A percentile compares a stretch with the other conserved stretches of the same genome.
phyloP scores from a whole-genome alignment of 1,140 invertebrate genomes.

The Whitmania pigra region DNA sequence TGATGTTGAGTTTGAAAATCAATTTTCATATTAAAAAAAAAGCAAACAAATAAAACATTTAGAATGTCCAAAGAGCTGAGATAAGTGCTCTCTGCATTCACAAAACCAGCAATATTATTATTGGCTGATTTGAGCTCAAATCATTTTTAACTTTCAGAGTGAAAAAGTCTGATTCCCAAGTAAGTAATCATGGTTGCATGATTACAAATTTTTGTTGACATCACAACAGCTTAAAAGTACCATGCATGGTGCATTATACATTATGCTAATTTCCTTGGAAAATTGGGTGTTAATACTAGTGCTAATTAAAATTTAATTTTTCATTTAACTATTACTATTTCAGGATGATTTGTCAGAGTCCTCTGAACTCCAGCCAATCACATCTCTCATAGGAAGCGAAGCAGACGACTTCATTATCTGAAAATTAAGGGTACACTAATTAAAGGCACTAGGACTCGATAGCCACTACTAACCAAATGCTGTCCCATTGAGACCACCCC shows the following conservation, averaged over 20 bases:
- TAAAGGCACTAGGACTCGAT: background rate
- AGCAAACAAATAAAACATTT: no score
- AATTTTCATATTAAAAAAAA: no score
- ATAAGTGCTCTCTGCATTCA: no score
- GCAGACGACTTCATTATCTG: slow-evolving; percentile 9
- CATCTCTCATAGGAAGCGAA: slow-evolving; percentile 6
- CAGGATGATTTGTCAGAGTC: slow-evolving; percentile 2
- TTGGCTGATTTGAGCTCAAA: no score
- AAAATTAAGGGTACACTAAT: background rate
- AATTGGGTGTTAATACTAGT: background rate
- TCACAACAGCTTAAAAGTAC: background rate
- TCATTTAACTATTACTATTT: background rate
- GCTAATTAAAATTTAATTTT: no score
- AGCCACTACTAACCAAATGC: no score
- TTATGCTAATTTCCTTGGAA: background rate
- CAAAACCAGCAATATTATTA: no score
- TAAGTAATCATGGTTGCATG: background rate
- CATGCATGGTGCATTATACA: background rate
- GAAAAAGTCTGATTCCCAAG: slow-evolving; percentile 12
- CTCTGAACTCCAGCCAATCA: slow-evolving; percentile 9
- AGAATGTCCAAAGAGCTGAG: no score
- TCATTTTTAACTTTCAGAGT: background rate
- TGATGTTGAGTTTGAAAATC: no score
- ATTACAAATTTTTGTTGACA: background rate
- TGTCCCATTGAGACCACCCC: no score